phyloP scores from a whole-genome alignment of 1,140 invertebrate genomes.

The Lerema accius region DNA sequence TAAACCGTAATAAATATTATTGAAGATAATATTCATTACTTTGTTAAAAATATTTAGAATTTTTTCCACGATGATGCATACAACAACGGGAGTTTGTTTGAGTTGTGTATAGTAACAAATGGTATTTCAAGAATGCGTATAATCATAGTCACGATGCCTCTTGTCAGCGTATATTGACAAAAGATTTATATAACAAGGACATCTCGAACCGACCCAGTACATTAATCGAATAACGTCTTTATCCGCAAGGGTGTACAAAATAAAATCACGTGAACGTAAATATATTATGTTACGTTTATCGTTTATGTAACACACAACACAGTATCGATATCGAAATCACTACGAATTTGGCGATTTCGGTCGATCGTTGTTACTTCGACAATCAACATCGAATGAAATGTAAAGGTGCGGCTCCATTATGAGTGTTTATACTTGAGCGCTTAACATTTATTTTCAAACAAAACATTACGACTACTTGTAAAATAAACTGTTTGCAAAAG shows the following conservation, averaged over 20 bases:
- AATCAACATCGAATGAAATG: neutral
- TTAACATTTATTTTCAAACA: slow-evolving; percentile 6
- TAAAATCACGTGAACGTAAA: slow-evolving; percentile 41
- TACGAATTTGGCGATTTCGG: slow-evolving; percentile 45
- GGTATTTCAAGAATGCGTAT: neutral
- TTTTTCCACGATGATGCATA: too few relatives aligned
- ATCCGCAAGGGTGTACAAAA: slow-evolving; percentile 44
- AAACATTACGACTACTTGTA: neutral
- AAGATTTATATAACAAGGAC: slow-evolving; percentile 7
- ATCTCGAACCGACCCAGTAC: slow-evolving; percentile 7
- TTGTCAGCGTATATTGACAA: slow-evolving; percentile 6
- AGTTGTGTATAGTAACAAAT: neutral
- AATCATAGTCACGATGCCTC: neutral
- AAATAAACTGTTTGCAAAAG: too few relatives aligned
- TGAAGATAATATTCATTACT: too few relatives aligned
- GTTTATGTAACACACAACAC: slow-evolving; percentile 50
- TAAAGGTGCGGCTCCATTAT: neutral
- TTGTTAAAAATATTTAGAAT: too few relatives aligned
- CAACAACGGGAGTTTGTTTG: too few relatives aligned
- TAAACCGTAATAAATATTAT: too few relatives aligned
- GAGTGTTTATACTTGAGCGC: slow-evolving; percentile 20
- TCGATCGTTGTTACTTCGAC: slow-evolving; percentile 32
- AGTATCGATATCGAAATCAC: slow-evolving; percentile 39
- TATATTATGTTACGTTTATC: slow-evolving; percentile 39
- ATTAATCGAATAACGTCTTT: slow-evolving; percentile 39